Evolutionary conservation across 2,113 vertebrate genomes (phyloP).

Genomic region (Beaufortia kweichowensis): DNA sequence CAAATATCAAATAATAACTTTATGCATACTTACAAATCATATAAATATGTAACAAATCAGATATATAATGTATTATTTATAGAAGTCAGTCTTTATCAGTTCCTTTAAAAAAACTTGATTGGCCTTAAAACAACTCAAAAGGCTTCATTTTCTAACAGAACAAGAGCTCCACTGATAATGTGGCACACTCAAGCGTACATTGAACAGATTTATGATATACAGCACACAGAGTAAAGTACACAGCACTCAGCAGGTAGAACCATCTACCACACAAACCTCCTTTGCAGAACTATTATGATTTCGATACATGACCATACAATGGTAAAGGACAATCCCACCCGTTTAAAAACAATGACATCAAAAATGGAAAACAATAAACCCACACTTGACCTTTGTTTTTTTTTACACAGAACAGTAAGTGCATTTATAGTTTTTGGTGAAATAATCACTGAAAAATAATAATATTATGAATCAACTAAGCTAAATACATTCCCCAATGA

Average conservation of each 20-base stretch:
- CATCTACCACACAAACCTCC: neutral
- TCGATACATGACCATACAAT: neutral
- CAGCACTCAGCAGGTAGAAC: neutral
- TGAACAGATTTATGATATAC: slow-evolving; percentile 32
- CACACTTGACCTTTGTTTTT: neutral
- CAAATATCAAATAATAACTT: slow-evolving; percentile 48
- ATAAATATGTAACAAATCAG: slow-evolving; percentile 48
- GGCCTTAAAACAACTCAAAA: slow-evolving; percentile 9
- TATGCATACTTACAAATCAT: slow-evolving; percentile 41
- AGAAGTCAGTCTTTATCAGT: slow-evolving; percentile 28
- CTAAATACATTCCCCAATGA: slow-evolving; percentile 27
- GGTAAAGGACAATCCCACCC: neutral
- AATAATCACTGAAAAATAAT: slow-evolving; percentile 10
- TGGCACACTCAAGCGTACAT: neutral
- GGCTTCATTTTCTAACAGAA: neutral
- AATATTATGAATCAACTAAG: slow-evolving; percentile 7
- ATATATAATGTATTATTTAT: neutral
- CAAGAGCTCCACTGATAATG: neutral
- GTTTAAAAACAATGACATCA: neutral
- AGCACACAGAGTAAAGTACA: slow-evolving; percentile 16
- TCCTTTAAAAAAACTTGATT: slow-evolving; percentile 3
- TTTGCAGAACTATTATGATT: neutral
- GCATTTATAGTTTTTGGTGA: slow-evolving; percentile 31
- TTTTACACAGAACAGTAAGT: slow-evolving; percentile 12
- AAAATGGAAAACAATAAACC: neutral